Evolutionary conservation across 1,140 invertebrate genomes (phyloP).

Genomic region (Drusus annulatus): DNA sequence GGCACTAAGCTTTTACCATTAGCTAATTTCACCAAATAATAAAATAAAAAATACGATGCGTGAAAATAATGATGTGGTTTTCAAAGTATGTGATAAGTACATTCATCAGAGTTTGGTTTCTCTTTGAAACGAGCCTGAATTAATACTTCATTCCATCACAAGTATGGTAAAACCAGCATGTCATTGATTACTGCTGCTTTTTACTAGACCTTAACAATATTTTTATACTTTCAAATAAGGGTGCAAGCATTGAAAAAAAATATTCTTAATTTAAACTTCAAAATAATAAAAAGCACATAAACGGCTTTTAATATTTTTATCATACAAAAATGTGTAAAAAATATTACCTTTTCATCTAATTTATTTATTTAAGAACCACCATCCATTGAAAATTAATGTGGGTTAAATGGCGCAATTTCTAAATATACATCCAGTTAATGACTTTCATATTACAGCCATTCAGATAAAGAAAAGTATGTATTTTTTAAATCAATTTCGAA

Average conservation of each 20-base stretch:
- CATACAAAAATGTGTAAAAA: conserved; percentile 18
- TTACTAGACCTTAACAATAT: neutral
- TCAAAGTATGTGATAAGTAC: neutral
- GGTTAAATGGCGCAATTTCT: neutral
- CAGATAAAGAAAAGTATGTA: too few species aligned
- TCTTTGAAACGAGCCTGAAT: neutral
- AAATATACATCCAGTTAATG: neutral
- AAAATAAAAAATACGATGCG: neutral
- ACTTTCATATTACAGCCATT: too few species aligned
- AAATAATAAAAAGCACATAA: conserved; percentile 1
- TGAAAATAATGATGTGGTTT: neutral
- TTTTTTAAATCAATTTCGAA: too few species aligned
- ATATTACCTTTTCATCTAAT: conserved; percentile 11
- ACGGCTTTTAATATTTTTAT: conserved; percentile 14
- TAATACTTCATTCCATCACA: conserved; percentile 6
- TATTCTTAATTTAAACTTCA: conserved; percentile 8
- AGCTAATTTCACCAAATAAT: conserved; percentile 15
- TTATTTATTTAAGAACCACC: conserved; percentile 11
- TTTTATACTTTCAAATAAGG: conserved; percentile 4
- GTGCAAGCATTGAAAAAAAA: neutral
- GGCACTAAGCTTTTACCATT: neutral
- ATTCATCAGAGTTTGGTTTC: neutral
- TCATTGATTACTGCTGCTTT: neutral
- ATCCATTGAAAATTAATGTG: neutral
- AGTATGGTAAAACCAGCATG: neutral